Conservation (phyloP, 2,113 vertebrate genomes). For the Talpa occidentalis region DNA sequence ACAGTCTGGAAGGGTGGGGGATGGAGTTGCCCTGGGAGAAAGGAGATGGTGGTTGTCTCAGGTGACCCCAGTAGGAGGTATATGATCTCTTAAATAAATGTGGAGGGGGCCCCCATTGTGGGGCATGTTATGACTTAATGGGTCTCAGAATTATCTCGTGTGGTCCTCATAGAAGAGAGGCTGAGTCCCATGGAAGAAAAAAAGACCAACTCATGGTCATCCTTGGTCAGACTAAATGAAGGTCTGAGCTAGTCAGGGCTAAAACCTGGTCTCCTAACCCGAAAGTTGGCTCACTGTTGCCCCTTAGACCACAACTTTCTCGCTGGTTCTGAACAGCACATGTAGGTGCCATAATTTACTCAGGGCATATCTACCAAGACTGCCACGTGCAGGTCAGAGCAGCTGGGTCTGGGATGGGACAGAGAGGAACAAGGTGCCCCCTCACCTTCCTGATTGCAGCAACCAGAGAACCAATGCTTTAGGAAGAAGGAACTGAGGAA, state of each 20-base stretch:
- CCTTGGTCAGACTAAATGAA: background rate
- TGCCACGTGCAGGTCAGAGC: background rate
- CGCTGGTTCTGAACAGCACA: background rate
- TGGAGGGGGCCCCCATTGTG: background rate
- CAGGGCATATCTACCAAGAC: background rate
- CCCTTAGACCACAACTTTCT: background rate
- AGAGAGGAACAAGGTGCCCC: background rate
- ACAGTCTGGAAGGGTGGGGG: background rate
- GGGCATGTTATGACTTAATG: background rate
- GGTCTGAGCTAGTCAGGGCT: background rate
- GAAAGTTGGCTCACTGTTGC: background rate
- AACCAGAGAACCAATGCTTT: background rate
- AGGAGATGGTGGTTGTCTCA: background rate
- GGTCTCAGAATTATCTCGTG: background rate
- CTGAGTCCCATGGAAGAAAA: background rate
- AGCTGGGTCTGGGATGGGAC: background rate
- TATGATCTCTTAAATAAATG: background rate
- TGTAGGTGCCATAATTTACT: background rate
- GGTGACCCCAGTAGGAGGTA: background rate
- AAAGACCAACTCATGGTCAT: background rate
- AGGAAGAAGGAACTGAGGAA: background rate
- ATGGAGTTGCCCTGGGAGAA: slow-evolving; percentile 18
- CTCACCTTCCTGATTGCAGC: background rate
- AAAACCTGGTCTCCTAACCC: background rate
- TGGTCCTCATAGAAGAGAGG: background rate